Evolutionary conservation across 1,140 invertebrate genomes (phyloP), one percentile per base, ranked within the genome.

Genomic region (Macrocentrus cingulum): DNA sequence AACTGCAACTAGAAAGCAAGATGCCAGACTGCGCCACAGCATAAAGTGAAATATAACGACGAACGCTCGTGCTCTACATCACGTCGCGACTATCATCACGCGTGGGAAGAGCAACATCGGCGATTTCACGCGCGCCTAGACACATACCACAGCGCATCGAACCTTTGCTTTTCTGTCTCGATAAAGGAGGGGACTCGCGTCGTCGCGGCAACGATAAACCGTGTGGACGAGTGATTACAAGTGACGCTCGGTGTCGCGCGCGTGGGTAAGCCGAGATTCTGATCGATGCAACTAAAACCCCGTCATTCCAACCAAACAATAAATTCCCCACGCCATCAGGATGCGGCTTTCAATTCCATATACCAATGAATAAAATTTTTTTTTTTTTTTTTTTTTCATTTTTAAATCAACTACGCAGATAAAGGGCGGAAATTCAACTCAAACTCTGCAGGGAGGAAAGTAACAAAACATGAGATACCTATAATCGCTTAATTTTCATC

Each of bases 131-230:
- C 25, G 25, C 25, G 25, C 25, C 25, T 9, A 29, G 25, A 52
- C 50, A 52, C 15, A 22, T 37, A 39, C 19, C 13, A 16, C 34
- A 20, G 23, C 34, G n/a, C 32, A 29, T 52, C 50, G 34, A 37
- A 52, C 50, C 50, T 37, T n/a, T n/a, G n/a, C n/a, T n/a, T 52
- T 52, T 52, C 8, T 39, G 36, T 52, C 50, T 2, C 6, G 16
- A 19, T 36, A 9, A 19, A n/a, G 22, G 9, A 16, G n/a, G n/a
- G n/a, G n/a, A n/a, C n/a, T n/a, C n/a, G n/a, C n/a, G 16, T 23
- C 34, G 50, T 37, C 32, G 50, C 16, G 50, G 22, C 16, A 25
- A 19, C 36, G 36, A 39, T 39, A 39, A 39, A 39, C 36, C 13
- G 36, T 39, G 36, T 39, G 13, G 36, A 39, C 36, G 8, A 39